Evolutionary conservation across 1,140 invertebrate genomes (phyloP), one percentile per base, ranked within the genome.

Genomic region (Diuraphis noxia): DNA sequence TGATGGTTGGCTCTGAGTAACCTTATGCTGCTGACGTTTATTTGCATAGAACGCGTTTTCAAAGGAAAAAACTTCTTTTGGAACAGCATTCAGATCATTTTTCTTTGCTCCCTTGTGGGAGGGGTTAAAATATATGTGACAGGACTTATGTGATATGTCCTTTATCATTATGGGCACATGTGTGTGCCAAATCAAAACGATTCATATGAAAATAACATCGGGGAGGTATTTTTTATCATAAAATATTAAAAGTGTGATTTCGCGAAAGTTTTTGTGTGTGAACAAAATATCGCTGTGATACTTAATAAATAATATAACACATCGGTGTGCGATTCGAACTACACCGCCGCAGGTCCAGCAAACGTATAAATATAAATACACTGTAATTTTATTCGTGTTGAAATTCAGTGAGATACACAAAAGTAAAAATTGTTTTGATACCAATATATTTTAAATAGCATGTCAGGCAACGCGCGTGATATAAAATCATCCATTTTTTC

Each of bases 31-130:
- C 36, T 46, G 43, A 2, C n/a, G 25, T 88, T 63, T 63, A 40
- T 88, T 63, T 25, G 19, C 49, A 63, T 40, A 30, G 49, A 40
- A 63, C 36, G 8, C 36, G 8, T 87, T 87, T 38, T 13, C 30
- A 41, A 30, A 46, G 40, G 38, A 87, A 87, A 52, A 87, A 52
- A 52, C 85, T 36, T 87, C 85, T 87, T 87, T 87, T 19, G 4
- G 17, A 87, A 87, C 46, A 87, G 52, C 46, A 38, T 87, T 87
- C 56, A 87, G 23, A 88, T 63, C 49, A 63, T 63, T 88, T 88
- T 88, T 88, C 86, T 56, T 88, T 19, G 36, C 86, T n/a, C 13
- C 25, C 46, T 52, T 23, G 34, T 13, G 34, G 85, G n/a, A 86
- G 43, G 85, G 25, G 85, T 86, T 86, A 34, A 86, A 49, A 86